Conservation (phyloP, 2,888 invertebrate species). For the Drosophila mimica region DNA sequence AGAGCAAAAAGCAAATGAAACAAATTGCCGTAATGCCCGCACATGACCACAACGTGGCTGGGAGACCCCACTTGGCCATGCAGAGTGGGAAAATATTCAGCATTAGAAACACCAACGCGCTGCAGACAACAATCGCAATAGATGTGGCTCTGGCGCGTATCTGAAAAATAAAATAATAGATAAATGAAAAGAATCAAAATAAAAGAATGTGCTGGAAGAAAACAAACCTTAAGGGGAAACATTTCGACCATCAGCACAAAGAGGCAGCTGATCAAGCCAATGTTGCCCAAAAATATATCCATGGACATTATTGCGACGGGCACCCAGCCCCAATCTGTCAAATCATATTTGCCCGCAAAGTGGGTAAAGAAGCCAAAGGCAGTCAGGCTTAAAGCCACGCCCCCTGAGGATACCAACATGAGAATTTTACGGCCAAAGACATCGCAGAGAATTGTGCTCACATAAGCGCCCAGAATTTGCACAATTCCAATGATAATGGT, state of each 20-base stretch:
- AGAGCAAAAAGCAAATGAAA: conserved; percentile 65
- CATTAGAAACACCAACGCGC: conserved; percentile 71
- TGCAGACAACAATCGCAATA: conserved; percentile 66
- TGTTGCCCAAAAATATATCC: conserved; percentile 79
- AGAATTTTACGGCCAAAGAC: conserved; percentile 80
- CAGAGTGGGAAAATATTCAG: conserved; percentile 80
- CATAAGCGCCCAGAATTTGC: conserved; percentile 80
- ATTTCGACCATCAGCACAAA: conserved; percentile 83
- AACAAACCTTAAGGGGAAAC: conserved; percentile 80
- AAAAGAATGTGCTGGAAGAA: background rate
- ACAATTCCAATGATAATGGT: conserved; percentile 81
- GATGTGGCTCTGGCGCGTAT: conserved; percentile 78
- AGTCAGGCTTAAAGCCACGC: conserved; percentile 72
- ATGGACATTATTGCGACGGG: conserved; percentile 80
- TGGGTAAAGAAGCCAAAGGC: conserved; percentile 76
- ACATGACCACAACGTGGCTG: conserved; percentile 76
- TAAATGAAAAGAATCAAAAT: background rate
- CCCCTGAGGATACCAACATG: conserved; percentile 74
- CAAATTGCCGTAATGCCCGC: conserved; percentile 56
- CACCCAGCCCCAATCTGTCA: conserved; percentile 74
- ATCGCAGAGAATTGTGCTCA: conserved; percentile 79
- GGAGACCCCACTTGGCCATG: conserved; percentile 62
- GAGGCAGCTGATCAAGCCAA: conserved; percentile 81
- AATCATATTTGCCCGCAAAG: conserved; percentile 48
- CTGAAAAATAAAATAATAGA: conserved; percentile 42